Base-by-base conservation (phyloP, 2,888 invertebrate species). In the Drosophila longiperda region DNA sequence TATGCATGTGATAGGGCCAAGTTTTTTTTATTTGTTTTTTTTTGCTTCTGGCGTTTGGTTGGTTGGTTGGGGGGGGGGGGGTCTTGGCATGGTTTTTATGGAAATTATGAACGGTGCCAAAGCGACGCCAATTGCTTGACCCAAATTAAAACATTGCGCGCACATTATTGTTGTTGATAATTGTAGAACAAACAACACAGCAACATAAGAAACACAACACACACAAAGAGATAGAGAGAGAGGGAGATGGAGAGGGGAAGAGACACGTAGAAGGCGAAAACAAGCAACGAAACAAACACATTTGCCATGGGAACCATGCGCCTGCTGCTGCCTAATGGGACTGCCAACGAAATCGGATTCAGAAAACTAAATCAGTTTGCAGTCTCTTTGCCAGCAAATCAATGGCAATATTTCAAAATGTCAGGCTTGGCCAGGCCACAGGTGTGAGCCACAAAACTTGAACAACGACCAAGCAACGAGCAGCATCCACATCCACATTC, bases 341-440 rank as follows among this genome's bases (percentile, higher is more conserved):
- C 54, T 45, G 62, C 55, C 45, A 77, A 75, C 52, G 52, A 75
- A 78, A 78, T 78, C 75, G 57, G 67, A 82, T 78, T 73, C 73
- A 82, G 67, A 79, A 82, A 82, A 79, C 79, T 79, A 80, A 77
- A 83, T 83, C 82, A 79, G 82, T 82, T 79, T 73, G 67, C 75
- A 74, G 75, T 68, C 79, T 74, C 75, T 72, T 72, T 66, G 73
- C 73, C 64, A 69, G 69, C 80, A 76, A 87, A 88, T 87, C 89
- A 90, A 88, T 87, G 87, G 87, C 80, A 81, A 89, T 89, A 85
- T 80, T 89, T 90, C 90, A 89, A 89, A 89, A 90, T 89, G 89
- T 90, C 90, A 90, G 87, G 65, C 66, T 34, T 34, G 68, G 64
- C 64, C 74, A 49, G 66, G 79, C 77, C 88, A 85, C 87, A 90